These are phyloP conservation scores for Camelus bactrianus DNA, from an alignment of 2,113 vertebrate genomes.

Conservation along the genomic window DNA sequence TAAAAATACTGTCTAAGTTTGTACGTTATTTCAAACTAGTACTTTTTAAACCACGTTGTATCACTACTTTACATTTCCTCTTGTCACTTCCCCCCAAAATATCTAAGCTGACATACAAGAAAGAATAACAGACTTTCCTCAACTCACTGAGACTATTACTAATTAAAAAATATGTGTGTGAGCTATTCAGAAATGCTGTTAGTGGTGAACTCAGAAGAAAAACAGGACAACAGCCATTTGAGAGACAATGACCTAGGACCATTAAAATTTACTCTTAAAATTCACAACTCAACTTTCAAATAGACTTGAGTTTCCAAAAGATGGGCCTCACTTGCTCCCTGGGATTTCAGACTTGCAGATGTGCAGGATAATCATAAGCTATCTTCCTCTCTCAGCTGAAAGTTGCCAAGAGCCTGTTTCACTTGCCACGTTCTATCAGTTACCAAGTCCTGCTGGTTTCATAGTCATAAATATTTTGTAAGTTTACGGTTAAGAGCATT, in stretches of 20 bases:
- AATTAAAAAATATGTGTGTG: background rate
- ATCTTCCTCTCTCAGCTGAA: background rate
- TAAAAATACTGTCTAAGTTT: background rate
- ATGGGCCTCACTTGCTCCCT: background rate
- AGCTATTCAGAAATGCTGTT: background rate
- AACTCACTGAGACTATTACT: background rate
- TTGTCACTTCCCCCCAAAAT: background rate
- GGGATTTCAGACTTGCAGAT: background rate
- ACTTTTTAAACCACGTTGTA: conserved; percentile 5
- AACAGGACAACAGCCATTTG: background rate
- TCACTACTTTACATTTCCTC: background rate
- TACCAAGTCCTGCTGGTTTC: background rate
- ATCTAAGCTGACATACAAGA: conserved; percentile 3
- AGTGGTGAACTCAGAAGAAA: background rate
- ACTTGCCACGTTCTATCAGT: background rate
- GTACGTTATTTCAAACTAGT: background rate
- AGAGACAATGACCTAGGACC: background rate
- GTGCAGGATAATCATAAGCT: background rate
- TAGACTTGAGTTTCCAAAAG: conserved; percentile 1
- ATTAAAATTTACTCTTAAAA: conserved; percentile 32
- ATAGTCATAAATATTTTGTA: background rate
- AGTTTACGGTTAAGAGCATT: background rate
- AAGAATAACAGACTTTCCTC: background rate
- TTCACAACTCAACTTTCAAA: conserved; percentile 29
- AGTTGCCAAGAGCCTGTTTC: background rate